Base-by-base conservation (phyloP, 2,797 vertebrate species). In the Psittacula echo region DNA sequence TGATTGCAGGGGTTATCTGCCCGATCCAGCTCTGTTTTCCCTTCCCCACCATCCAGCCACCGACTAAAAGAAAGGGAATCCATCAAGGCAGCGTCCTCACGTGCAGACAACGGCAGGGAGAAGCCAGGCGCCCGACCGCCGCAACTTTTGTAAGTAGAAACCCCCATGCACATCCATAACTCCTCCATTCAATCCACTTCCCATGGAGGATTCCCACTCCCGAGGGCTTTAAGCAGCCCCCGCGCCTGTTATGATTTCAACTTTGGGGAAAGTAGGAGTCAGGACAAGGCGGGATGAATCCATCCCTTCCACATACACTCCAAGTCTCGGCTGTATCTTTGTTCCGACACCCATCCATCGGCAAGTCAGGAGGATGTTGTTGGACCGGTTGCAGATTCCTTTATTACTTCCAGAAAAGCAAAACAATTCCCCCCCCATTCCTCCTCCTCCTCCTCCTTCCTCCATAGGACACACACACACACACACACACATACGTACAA, bases 141-240 rank as follows among this genome's bases (percentile, higher is more conserved):
- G 89, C 95, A 96, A 95, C 95, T 96, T 96, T 96, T 93, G 2
- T 41, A 93, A 96, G 87, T 96, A 50, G 71, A 94, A 92, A 89
- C 75, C 75, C 93, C 72, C 93, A 73, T 9, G 87, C 85, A 89
- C 92, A 58, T 50, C 44, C 70, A 64, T 64, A 90, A 91, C 90
- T 94, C 85, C 54, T 44, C 41, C 65, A 83, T 83, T n/a, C 61
- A 93, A 83, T 37, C 3, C 77, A 44, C 62, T 85, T 80, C 65
- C 92, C 61, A n/a, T 30, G 88, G 47, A 86, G 65, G 87, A 47
- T 54, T 79, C 87, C 39, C 60, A 56, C 70, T 41, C 75, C 79
- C 29, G 74, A 83, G 85, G 85, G 79, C 50, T 91, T 74, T 32
- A 15, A 15, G 3, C 78, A 87, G 76, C 78, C 72, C 83, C 83